Evolutionary conservation across 2,888 invertebrate species (phyloP), one percentile per base, ranked within the genome.

Genomic region (Chaetogeoica ovagalla): DNA sequence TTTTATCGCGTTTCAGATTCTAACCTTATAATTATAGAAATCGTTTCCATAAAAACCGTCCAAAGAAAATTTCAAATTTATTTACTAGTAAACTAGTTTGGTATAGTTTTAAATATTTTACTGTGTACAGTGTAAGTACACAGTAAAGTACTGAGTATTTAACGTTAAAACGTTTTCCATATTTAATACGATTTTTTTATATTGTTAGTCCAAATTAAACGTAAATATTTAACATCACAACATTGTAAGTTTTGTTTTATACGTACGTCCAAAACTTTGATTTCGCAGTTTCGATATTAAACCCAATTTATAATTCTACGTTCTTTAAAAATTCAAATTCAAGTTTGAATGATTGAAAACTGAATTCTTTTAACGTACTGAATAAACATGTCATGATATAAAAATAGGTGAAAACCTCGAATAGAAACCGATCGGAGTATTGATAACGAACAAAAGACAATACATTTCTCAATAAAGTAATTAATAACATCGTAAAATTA

Each of bases 1-100:
- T 55, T 9, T 65, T 63, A 74, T 63, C 63, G 69, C 6, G 7
- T 69, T 39, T 39, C 65, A 57, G 65, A 74, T 74, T 74, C 65
- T 65, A 74, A 39, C 57, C 39, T 13, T 9, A 37, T 0, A 69
- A 30, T 21, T 21, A 21, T 30, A 30, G 19, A 30, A 30, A 30
- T 30, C 17, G 9, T 11, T 19, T 19, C 6, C 19, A 19, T 19
- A 19, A 48, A n/a, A 48, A 48, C 48, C 19, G 2, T 55, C 1
- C 55, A 55, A 55, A 17, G 17, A 52, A 52, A 52, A 55, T 55
- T 19, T 55, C 19, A 3, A 1, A 19, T 13, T 48, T 19, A 4
- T 55, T 19, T 55, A 19, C 17, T 55, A 13, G 15, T 52, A 52
- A 13, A 52, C n/a, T n/a, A 6, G 9, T 43, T 43, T 43, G 43